A percentile compares a stretch with the other conserved stretches of the same genome.
Evolutionary conservation across 92 coral and sea anemone genomes (phyloP).

Genomic region (Actinernus sp.): DNA sequence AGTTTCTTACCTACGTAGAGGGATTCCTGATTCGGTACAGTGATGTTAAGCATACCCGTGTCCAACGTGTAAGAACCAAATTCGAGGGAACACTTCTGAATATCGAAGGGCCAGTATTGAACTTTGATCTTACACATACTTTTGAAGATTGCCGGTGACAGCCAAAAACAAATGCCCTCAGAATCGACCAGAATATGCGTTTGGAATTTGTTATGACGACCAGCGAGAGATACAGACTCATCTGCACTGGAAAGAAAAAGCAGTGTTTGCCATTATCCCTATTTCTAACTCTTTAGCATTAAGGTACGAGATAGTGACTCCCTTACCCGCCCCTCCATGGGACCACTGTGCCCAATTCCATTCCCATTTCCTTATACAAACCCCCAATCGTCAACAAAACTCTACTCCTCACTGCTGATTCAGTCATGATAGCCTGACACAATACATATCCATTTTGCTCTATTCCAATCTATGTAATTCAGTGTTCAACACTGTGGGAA

Average conservation of each 20-base stretch:
- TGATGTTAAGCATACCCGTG: conserved; percentile 11
- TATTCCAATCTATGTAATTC: too few species aligned
- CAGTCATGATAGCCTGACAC: too few species aligned
- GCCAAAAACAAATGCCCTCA: conserved; percentile 52
- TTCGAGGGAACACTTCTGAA: conserved; percentile 44
- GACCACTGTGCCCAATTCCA: too few species aligned
- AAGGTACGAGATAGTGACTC: too few species aligned
- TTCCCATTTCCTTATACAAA: too few species aligned
- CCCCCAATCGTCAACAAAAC: too few species aligned
- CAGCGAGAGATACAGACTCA: conserved; percentile 48
- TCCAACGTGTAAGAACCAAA: conserved; percentile 60
- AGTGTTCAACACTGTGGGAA: too few species aligned
- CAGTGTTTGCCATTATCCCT: too few species aligned
- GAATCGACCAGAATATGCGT: conserved; percentile 34
- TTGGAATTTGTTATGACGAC: conserved; percentile 54
- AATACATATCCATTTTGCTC: too few species aligned
- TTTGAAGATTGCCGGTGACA: conserved; percentile 72
- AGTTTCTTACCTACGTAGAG: conserved; percentile 47
- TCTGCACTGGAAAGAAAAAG: conserved; percentile 56
- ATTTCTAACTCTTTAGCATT: too few species aligned
- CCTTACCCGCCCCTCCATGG: too few species aligned
- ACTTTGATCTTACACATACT: conserved; percentile 57
- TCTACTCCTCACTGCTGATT: too few species aligned
- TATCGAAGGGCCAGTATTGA: conserved; percentile 76
- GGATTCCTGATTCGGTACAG: not conserved